These are phyloP conservation scores for Harpalus rufipes DNA, from an alignment of 2,888 invertebrate genomes.

Conservation along the genomic window DNA sequence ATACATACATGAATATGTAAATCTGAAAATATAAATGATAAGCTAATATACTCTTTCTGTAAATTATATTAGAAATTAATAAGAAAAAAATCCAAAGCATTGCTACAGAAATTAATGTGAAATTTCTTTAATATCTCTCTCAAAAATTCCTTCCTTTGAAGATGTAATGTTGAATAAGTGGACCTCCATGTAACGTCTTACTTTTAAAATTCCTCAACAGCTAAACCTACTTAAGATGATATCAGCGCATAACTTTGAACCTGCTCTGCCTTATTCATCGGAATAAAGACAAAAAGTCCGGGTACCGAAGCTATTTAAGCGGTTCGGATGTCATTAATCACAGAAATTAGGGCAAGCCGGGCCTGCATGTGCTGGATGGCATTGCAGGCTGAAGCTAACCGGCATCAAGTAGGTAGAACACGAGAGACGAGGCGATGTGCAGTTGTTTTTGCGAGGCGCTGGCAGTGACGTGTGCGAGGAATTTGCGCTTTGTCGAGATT, in stretches of 20 bases:
- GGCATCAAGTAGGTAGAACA: slow-evolving; percentile 37
- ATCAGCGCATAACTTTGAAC: slow-evolving; percentile 20
- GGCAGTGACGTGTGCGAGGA: slow-evolving; percentile 13
- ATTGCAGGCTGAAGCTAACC: slow-evolving; percentile 11
- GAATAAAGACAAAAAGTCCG: slow-evolving; percentile 44
- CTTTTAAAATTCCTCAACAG: slow-evolving; percentile 6
- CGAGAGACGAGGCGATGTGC: slow-evolving; percentile 25
- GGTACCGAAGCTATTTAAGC: slow-evolving; percentile 1
- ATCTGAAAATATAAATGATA: too few species aligned
- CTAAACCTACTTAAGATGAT: slow-evolving; percentile 37
- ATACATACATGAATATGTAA: too few species aligned
- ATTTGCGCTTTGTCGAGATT: background rate
- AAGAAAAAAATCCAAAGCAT: too few species aligned
- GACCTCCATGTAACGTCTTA: background rate
- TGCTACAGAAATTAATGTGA: too few species aligned
- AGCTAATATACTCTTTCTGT: too few species aligned
- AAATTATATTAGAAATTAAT: too few species aligned
- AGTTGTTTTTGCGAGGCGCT: slow-evolving; percentile 37
- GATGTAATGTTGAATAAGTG: background rate
- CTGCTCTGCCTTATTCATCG: slow-evolving; percentile 7
- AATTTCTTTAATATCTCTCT: background rate
- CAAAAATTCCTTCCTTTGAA: background rate
- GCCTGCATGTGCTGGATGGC: slow-evolving; percentile 28
- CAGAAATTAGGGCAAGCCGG: slow-evolving; percentile 37
- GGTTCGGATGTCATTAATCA: slow-evolving; percentile 32